Base-by-base conservation (phyloP, 2,888 invertebrate species). In the Tolmerus cingulatus region DNA sequence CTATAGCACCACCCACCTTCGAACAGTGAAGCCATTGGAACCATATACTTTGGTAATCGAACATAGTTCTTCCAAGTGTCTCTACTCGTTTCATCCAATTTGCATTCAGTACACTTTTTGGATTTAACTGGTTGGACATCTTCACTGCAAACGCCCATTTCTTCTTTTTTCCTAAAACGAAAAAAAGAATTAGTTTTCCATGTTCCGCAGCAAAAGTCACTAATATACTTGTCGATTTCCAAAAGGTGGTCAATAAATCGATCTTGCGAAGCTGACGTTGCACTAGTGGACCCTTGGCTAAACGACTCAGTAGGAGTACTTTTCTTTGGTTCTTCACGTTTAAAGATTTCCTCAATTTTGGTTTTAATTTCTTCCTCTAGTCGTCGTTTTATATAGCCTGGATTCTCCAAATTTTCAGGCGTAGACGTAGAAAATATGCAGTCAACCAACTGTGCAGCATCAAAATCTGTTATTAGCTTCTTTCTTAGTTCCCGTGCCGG, bases 11-110 rank as follows among this genome's bases (percentile, higher is more conserved):
- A 74, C 9, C 76, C 46, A 3, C 76, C 46, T 76, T 86, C 86
- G 27, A 86, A 12, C 2, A 84, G 27, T 37, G 84, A 86, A 51
- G 74, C 51, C n/a, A 76, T 76, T 16, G 74, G 86, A 34, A 86
- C 74, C 30, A 76, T 43, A 43, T 86, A 86, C 8, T 86, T 86
- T 1, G 86, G 86, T 5, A 82, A 23, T 37, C 19, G 57, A 14
- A 82, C 12, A 82, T 23, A 82, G 23, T 23, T 34, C 37, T 82
- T 57, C 82, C 57, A 82, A 4, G 30, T 81, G 81, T 74, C 34
- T 34, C 30, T 4, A 5, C 5, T 74, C 34, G 34, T 74, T 74
- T 74, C 74, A 19, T 12, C 8, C 30, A 74, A 30, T 23, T 74
- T 34, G 16, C 74, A 74, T 27, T 74, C n/a, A n/a, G n/a, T n/a